Percentiles rank a stretch among this genome's conserved stretches.
Conservation (phyloP, 2,888 invertebrate genomes). For the Drosophila anceps region DNA sequence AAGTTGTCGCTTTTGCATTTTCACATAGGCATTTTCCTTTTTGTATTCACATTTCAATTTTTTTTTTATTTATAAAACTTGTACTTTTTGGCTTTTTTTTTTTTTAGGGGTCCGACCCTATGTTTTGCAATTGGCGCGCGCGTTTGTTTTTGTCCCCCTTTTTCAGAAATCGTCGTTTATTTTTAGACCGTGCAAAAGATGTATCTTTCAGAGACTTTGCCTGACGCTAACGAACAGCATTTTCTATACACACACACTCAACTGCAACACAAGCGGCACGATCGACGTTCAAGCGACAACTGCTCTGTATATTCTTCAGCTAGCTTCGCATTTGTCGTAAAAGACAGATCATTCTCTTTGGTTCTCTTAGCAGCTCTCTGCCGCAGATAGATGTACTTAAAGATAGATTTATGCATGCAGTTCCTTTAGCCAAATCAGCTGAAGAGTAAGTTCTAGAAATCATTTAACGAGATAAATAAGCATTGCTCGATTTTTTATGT, state of each 20-base stretch:
- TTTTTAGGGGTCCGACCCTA: conserved; percentile 52
- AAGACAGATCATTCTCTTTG: conserved; percentile 39
- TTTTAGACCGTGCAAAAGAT: conserved; percentile 68
- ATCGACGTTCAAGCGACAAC: conserved; percentile 68
- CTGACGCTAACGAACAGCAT: conserved; percentile 28
- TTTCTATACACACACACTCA: conserved; percentile 29
- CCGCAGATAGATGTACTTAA: conserved; percentile 1
- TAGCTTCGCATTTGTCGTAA: conserved; percentile 29
- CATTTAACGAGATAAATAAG: neutral
- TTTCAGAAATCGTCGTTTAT: conserved; percentile 47
- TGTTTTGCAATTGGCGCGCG: conserved; percentile 67
- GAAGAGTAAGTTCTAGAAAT: conserved; percentile 15
- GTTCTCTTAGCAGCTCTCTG: conserved; percentile 41
- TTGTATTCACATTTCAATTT: conserved; percentile 21
- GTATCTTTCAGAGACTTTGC: conserved; percentile 57
- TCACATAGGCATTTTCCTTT: conserved; percentile 39
- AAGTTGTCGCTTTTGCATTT: conserved; percentile 43
- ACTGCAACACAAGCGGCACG: conserved; percentile 57
- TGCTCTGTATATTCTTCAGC: conserved; percentile 35
- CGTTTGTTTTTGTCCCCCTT: conserved; percentile 75
- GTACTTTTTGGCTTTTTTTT: conserved; percentile 3
- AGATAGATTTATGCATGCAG: conserved; percentile 9
- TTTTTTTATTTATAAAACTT: conserved; percentile 10
- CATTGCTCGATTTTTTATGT: neutral
- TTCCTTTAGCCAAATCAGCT: conserved; percentile 8